Evolutionary conservation across 1,140 invertebrate species (phyloP).

Genomic region (Drosophila erecta): DNA sequence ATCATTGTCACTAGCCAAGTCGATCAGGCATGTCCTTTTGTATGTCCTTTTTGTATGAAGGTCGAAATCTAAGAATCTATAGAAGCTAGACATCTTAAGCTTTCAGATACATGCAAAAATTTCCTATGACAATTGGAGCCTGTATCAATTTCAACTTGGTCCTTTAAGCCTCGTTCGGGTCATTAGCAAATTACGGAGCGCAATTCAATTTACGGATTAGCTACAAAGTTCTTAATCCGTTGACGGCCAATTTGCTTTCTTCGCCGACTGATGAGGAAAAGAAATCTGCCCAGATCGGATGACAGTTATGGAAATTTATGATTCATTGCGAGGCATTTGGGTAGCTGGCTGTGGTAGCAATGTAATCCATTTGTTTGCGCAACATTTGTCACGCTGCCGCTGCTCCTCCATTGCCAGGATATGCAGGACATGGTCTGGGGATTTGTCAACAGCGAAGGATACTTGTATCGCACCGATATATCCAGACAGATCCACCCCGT

Average conservation of each 20-base stretch:
- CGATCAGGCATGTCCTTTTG: no score
- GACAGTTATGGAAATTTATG: constrained; percentile 83
- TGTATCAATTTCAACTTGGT: background rate
- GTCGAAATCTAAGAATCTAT: no score
- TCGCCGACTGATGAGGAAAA: constrained; percentile 15
- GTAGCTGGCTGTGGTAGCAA: constrained; percentile 34
- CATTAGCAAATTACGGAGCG: constrained; percentile 59
- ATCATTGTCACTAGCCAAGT: no score
- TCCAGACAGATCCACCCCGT: constrained; percentile 58
- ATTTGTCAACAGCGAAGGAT: constrained; percentile 46
- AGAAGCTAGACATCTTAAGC: no score
- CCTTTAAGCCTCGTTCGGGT: background rate
- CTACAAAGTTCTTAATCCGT: constrained; percentile 42
- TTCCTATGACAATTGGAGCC: background rate
- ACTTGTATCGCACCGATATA: constrained; percentile 23
- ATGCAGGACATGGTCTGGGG: constrained; percentile 36
- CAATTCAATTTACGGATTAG: constrained; percentile 52
- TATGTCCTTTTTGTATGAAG: no score
- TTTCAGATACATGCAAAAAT: background rate
- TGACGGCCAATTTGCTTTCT: constrained; percentile 43
- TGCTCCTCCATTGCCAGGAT: constrained; percentile 42
- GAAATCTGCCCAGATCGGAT: constrained; percentile 49
- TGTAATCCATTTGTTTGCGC: constrained; percentile 81
- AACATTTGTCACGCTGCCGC: constrained; percentile 75
- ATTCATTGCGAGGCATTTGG: constrained; percentile 64